Evolutionary conservation across 2,113 vertebrate species (phyloP), one percentile per base, ranked within the genome.

Genomic region (Lathamus discolor): DNA sequence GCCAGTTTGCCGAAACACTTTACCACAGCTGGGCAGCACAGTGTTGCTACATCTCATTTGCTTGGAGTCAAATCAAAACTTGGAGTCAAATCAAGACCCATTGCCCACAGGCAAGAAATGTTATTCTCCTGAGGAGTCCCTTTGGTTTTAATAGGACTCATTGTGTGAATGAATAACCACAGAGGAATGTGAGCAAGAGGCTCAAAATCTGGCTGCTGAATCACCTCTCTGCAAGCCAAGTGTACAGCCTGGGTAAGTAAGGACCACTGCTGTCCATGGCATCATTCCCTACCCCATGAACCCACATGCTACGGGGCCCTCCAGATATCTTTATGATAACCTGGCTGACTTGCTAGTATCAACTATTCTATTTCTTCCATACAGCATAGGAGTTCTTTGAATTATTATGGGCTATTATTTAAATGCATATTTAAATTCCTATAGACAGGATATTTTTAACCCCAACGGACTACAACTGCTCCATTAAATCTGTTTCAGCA

Each of bases 401-500:
- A 88, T 96, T 86, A 96, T 93, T 94, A 90, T 93, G 48, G 90
- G 48, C 66, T 92, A 92, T 96, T 94, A 96, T 96, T 95, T 88
- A 95, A 95, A 96, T 86, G 73, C 57, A 88, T 95, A 96, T 95
- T 96, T 96, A 97, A 94, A 93, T 96, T 96, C 66, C 48, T 73
- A 35, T 84, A 95, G 95, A 94, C 90, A 66, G 55, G 74, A 93
- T 78, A 92, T 91, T 97, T 96, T 95, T 93, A 96, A 96, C 92
- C 88, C 83, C 62, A 93, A 49, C 73, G 86, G 95, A 93, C 72
- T 94, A 72, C 86, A 88, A 84, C 76, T 78, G 83, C 69, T 95
- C 90, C 88, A 94, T 96, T 93, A 96, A 95, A 95, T 88, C 83
- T 54, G 39, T 73, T 96, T 88, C 62, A 76, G 79, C 73, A 84